Base-by-base conservation (phyloP, 1,140 invertebrate genomes). In the Spodoptera frugiperda region DNA sequence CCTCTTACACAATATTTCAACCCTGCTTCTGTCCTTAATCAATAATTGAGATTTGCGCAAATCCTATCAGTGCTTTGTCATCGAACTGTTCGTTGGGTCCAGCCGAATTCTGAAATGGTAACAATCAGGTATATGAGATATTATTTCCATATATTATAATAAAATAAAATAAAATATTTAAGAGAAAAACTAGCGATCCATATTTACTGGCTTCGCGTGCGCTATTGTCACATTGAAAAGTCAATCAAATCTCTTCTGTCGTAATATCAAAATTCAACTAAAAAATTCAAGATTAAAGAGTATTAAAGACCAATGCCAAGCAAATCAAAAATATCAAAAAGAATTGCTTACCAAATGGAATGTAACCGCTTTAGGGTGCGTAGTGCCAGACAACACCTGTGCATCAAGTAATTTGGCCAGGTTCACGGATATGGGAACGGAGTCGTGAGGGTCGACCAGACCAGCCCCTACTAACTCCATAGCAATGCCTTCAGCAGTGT, bases 1-100 rank as follows among this genome's bases (percentile, higher is more conserved):
- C 70, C 39, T 53, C 39, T 8, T 46, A 59, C 14, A 54, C 21
- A 11, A 48, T 25, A 59, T 8, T 48, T 59, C 2, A 21, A 55
- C 53, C 65, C 5, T 48, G 61, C 8, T 44, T 33, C 30, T 72
- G 11, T 55, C 15, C n/a, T 82, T 95, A 98, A 91, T 98, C 97
- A 15, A 96, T 96, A 86, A 98, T 97, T n/a, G 98, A 98, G 84
- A 99, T 97, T 95, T 99, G 98, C 88, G 99, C 99, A 95, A 98
- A 99, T 81, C 99, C 99, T 89, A 99, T 97, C 68, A 99, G 94
- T 5, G 98, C 96, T 86, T 98, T 98, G 88, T 99, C 98, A 91
- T 99, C 98, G 17, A 98, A 97, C 48, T 97, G 95, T 95, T 99
- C 98, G 88, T 97, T 98, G 17, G 95, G 95, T 71, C 96, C 96